Percentiles rank a stretch among this genome's conserved stretches.
Evolutionary conservation across 1,140 invertebrate species (phyloP).

Genomic region (Penaeus chinensis): DNA sequence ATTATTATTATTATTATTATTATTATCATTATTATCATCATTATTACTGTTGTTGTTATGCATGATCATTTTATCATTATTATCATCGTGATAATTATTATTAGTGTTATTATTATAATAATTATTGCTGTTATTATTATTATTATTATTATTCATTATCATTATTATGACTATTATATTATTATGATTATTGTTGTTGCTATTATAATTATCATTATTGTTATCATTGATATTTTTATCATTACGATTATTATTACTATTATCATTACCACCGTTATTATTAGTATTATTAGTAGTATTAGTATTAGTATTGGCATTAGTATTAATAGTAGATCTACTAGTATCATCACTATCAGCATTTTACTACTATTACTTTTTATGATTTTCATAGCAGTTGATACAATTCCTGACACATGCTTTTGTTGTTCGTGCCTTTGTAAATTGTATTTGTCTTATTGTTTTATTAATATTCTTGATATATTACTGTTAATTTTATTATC

Average conservation of each 20-base stretch:
- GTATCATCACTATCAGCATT: not conserved
- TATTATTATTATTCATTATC: no score
- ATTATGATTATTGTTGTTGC: no score
- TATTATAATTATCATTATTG: no score
- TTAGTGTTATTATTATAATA: not conserved
- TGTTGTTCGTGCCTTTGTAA: not conserved
- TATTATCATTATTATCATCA: not conserved
- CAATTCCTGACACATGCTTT: not conserved
- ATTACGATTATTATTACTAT: no score
- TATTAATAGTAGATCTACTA: not conserved
- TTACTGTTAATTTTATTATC: not conserved
- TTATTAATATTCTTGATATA: not conserved
- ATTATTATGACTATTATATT: no score
- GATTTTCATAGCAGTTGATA: not conserved
- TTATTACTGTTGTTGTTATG: not conserved
- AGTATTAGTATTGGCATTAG: not conserved
- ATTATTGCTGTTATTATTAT: not conserved
- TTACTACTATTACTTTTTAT: not conserved
- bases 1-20: not conserved
- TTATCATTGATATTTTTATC: no score
- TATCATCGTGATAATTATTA: not conserved
- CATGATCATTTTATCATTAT: not conserved
- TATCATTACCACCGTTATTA: not conserved
- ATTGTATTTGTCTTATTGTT: not conserved
- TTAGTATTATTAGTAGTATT: not conserved